phyloP scores from a whole-genome alignment of 2,113 vertebrate genomes.

The Poecile atricapillus region DNA sequence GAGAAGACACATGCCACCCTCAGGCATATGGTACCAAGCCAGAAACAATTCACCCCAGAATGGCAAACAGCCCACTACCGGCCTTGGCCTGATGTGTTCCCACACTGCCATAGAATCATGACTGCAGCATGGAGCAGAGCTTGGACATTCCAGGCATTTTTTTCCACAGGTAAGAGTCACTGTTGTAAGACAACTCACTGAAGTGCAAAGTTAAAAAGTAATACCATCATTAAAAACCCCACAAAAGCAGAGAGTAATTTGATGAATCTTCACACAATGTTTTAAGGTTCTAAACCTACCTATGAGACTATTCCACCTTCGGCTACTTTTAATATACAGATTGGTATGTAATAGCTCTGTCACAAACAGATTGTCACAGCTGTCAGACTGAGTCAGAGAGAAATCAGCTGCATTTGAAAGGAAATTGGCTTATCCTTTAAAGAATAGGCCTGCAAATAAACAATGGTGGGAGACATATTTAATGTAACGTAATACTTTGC shows the following conservation, averaged over 20 bases:
- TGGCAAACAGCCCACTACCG: background rate
- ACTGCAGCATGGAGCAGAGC: background rate
- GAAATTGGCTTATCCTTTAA: background rate
- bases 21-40: background rate
- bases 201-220: background rate
- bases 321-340: background rate
- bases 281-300: background rate
- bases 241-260: background rate
- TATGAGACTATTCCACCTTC: background rate
- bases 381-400: background rate
- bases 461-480: background rate
- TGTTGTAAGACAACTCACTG: background rate
- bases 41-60: background rate
- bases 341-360: background rate
- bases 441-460: background rate
- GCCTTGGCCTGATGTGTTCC: background rate
- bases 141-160: background rate
- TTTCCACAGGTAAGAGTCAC: background rate
- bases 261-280: background rate
- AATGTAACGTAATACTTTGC: background rate
- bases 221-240: accelerated
- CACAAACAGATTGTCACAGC: background rate
- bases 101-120: background rate
- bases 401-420: background rate
- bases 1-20: slow-evolving; percentile 52